Evolutionary conservation across 2,888 invertebrate genomes (phyloP).

Genomic region (Norana najaformis): DNA sequence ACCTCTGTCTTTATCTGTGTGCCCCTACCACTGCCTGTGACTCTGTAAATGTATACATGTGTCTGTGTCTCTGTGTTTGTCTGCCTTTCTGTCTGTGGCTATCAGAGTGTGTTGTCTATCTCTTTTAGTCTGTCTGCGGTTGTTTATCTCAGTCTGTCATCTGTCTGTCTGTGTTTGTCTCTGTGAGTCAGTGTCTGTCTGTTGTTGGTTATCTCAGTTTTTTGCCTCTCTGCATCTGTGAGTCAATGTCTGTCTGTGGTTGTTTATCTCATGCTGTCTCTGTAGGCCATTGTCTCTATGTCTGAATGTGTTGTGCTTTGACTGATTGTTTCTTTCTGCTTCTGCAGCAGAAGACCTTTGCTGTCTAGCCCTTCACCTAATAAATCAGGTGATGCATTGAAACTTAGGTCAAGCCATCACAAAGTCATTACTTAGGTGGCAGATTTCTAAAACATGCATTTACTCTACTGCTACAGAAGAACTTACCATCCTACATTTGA

Average conservation of each 20-base stretch:
- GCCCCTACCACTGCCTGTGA: conserved; percentile 16
- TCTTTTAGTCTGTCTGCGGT: neutral
- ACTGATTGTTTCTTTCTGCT: neutral
- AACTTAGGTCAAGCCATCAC: neutral
- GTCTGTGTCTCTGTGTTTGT: conserved; percentile 27
- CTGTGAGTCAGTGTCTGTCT: neutral
- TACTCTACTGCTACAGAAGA: neutral
- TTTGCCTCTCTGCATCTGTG: neutral
- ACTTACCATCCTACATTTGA: neutral
- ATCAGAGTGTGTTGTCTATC: neutral
- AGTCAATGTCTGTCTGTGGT: neutral
- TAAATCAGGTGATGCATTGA: neutral
- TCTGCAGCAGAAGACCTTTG: neutral
- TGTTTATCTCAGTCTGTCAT: neutral
- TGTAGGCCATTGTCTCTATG: conserved; percentile 26
- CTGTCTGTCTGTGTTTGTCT: neutral
- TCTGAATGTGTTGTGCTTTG: conserved; percentile 21
- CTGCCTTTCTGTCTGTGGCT: neutral
- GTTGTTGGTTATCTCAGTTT: neutral
- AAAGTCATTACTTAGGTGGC: neutral
- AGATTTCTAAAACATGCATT: neutral
- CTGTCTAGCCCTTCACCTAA: neutral
- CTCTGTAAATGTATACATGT: conserved; percentile 28
- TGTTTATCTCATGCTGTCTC: neutral
- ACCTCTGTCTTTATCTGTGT: conserved; percentile 26